These are phyloP conservation scores for Eustalomyia histrio DNA, from an alignment of 2,888 invertebrate species.

Conservation along the genomic window DNA sequence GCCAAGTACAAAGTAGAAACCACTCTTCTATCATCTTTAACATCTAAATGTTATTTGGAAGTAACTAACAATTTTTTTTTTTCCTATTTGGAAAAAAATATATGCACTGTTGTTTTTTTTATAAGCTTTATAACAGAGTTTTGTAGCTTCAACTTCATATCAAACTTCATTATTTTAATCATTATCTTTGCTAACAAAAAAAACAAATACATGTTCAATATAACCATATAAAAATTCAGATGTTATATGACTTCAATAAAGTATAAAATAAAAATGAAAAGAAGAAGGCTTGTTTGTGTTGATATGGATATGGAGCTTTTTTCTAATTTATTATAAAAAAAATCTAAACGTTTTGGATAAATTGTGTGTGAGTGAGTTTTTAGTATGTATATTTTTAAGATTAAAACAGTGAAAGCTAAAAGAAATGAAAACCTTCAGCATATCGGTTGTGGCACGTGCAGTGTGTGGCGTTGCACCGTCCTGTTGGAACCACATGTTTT, in stretches of 20 bases:
- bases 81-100: neutral
- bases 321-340: constrained; percentile 27
- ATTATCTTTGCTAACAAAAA: constrained; percentile 47
- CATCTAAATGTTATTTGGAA: constrained; percentile 43
- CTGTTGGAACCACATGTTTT: too few relatives aligned
- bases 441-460: too few relatives aligned
- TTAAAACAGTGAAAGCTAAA: constrained; percentile 22
- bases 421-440: neutral
- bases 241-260: constrained; percentile 30
- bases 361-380: constrained; percentile 20
- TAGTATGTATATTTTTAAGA: constrained; percentile 7
- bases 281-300: constrained; percentile 14
- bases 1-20: constrained; percentile 22
- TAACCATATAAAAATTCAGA: constrained; percentile 37
- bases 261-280: constrained; percentile 3
- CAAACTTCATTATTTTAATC: constrained; percentile 65
- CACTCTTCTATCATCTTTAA: constrained; percentile 35
- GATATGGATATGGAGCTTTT: constrained; percentile 2
- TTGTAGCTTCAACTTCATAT: constrained; percentile 57
- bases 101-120: constrained; percentile 42
- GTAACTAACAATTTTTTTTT: constrained; percentile 6
- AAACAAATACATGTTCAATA: constrained; percentile 29
- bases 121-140: constrained; percentile 1
- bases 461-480: too few relatives aligned
- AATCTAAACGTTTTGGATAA: constrained; percentile 33